These are phyloP conservation scores for Dendrolimus pini DNA, from an alignment of 2,888 invertebrate species.

Conservation along the genomic window DNA sequence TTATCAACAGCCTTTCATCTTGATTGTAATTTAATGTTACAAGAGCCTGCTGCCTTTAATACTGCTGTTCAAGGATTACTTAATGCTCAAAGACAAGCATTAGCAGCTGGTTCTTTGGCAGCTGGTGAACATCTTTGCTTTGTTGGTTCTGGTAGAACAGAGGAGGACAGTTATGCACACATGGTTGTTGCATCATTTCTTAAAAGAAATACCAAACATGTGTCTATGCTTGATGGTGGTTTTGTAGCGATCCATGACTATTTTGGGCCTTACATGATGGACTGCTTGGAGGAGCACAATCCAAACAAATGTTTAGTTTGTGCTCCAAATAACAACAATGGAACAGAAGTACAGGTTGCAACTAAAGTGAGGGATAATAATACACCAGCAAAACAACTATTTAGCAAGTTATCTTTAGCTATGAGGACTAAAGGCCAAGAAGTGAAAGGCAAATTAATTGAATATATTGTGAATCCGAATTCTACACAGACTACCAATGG, in stretches of 20 bases:
- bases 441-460: constrained; percentile 93
- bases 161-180: constrained; percentile 96
- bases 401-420: constrained; percentile 89
- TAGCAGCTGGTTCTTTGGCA: constrained; percentile 90
- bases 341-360: constrained; percentile 27
- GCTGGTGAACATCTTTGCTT: constrained; percentile 94
- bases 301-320: constrained; percentile 89
- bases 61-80: constrained; percentile 95
- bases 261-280: constrained; percentile 87
- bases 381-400: constrained; percentile 80
- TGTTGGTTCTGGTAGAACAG: constrained; percentile 94
- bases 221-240: constrained; percentile 94
- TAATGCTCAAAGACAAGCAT: constrained; percentile 91
- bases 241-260: constrained; percentile 90
- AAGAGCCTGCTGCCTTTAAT: constrained; percentile 95
- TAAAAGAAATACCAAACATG: constrained; percentile 94
- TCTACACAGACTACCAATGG: constrained; percentile 68
- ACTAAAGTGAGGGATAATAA: constrained; percentile 52
- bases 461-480: constrained; percentile 94
- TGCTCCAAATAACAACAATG: constrained; percentile 71
- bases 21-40: constrained; percentile 97
- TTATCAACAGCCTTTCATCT: constrained; percentile 98
- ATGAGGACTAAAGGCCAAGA: constrained; percentile 95
- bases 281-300: constrained; percentile 91
- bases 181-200: constrained; percentile 99